Evolutionary conservation across 2,797 vertebrate species (phyloP).

Genomic region (Microchirus variegatus): DNA sequence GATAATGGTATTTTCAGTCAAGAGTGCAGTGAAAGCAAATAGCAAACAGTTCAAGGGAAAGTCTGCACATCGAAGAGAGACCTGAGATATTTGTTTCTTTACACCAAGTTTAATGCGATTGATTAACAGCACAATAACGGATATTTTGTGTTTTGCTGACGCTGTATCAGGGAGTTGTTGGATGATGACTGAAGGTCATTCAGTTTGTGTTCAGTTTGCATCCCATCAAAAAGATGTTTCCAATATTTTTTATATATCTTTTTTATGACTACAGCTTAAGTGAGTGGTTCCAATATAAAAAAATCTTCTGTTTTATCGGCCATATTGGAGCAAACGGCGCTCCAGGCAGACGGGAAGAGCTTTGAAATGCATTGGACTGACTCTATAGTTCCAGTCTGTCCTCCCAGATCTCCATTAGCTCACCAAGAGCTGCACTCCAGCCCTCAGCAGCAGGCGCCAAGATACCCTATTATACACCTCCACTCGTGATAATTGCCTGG

Average conservation of each 20-base stretch:
- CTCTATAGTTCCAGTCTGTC: conserved; percentile 36
- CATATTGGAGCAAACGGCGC: conserved; percentile 13
- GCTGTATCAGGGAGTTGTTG: too few relatives aligned
- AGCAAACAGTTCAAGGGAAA: too few relatives aligned
- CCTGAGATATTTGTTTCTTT: too few relatives aligned
- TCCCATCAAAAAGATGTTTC: too few relatives aligned
- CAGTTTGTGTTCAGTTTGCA: too few relatives aligned
- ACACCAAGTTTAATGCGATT: too few relatives aligned
- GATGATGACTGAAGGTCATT: too few relatives aligned
- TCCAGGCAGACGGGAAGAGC: conserved; percentile 33
- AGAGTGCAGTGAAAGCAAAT: neutral
- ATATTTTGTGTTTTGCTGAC: too few relatives aligned
- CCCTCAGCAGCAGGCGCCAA: conserved; percentile 34
- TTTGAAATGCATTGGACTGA: conserved; percentile 40
- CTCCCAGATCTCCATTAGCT: conserved; percentile 55
- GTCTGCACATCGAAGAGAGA: neutral
- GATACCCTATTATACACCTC: conserved; percentile 47
- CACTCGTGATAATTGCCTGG: conserved; percentile 60
- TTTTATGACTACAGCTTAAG: neutral
- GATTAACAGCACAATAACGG: too few relatives aligned
- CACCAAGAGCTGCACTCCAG: conserved; percentile 31
- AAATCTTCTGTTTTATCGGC: conserved; percentile 25
- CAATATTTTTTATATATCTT: too few relatives aligned
- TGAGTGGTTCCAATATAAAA: conserved; percentile 10
- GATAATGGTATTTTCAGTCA: conserved; percentile 8